Base-by-base conservation (phyloP, 2,888 invertebrate species). In the Colostygia pectinataria region DNA sequence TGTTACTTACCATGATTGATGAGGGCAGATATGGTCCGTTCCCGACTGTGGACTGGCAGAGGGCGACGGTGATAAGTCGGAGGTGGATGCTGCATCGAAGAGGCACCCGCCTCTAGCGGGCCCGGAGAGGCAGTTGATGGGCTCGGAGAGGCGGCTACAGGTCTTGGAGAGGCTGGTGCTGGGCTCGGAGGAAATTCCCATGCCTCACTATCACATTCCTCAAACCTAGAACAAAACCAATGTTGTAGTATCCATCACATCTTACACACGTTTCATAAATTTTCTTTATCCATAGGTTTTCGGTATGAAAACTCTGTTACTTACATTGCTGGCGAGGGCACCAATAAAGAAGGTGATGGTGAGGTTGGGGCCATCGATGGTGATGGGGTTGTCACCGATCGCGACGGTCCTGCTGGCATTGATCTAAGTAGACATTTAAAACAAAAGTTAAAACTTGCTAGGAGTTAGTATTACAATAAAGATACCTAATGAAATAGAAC, bases 191-290 rank as follows among this genome's bases (percentile, higher is more conserved):
- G n/a, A 27, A 24, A 41, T 14, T 42, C 33, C 33, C 24, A 41
- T 13, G 25, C 32, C 24, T 18, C 41, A 42, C 15, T 42, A 25
- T 42, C 13, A 1, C 33, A 42, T 42, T 42, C 25, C 41, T 25
- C 33, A 42, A 42, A 42, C 32, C 41, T 42, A 42, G 41, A 33
- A 42, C 41, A 42, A 42, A 42, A 33, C 33, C 41, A 42, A 24
- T n/a, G n/a, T 24, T 42, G 25, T 42, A 33, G 25, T 42, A 33
- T 33, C 18, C 41, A 41, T 41, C n/a, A n/a, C n/a, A n/a, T n/a
- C n/a, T n/a, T n/a, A n/a, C n/a, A n/a, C n/a, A n/a, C n/a, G n/a
- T n/a, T n/a, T n/a, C n/a, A n/a, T n/a, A n/a, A n/a, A 41, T 15
- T 23, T 41, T 25, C 15, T 24, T 25, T 37, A 37, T 15, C 24